A percentile compares a stretch with the other conserved stretches of the same genome.
These are phyloP conservation scores for Empidonax traillii DNA, from an alignment of 2,113 vertebrate genomes.

Conservation along the genomic window DNA sequence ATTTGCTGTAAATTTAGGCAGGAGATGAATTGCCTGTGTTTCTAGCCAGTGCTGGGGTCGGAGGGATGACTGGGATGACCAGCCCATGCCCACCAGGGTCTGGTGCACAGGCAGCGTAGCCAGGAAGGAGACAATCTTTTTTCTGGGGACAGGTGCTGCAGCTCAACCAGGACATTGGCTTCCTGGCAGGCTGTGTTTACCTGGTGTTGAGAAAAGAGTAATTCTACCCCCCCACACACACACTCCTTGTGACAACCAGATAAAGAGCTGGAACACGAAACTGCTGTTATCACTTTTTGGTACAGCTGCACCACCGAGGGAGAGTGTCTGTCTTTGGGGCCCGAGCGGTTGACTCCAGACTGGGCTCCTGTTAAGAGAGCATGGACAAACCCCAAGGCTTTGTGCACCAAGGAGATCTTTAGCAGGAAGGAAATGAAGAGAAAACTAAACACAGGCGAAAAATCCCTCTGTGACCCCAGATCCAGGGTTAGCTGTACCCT, in stretches of 20 bases:
- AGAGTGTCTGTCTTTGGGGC: rapidly evolving
- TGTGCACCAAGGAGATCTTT: background rate
- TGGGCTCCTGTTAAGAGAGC: background rate
- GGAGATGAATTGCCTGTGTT: background rate
- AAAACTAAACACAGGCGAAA: background rate
- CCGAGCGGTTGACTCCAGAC: background rate
- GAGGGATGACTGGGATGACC: background rate
- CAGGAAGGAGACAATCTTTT: background rate
- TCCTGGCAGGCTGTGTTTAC: background rate
- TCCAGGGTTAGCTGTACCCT: background rate
- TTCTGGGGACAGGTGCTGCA: background rate
- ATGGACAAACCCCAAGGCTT: background rate
- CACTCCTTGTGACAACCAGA: background rate
- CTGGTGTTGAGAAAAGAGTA: background rate
- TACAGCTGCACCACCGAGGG: background rate
- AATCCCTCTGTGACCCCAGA: background rate
- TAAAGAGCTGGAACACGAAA: background rate
- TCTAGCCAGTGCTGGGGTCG: background rate
- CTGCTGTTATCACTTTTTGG: background rate
- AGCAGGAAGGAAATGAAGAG: background rate
- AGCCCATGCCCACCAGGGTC: rapidly evolving
- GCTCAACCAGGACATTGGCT: background rate
- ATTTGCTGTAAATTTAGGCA: background rate
- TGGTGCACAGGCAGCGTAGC: rapidly evolving
- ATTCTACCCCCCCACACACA: background rate